Conservation (phyloP, 2,113 vertebrate species). For the Ochotona curzoniae region DNA sequence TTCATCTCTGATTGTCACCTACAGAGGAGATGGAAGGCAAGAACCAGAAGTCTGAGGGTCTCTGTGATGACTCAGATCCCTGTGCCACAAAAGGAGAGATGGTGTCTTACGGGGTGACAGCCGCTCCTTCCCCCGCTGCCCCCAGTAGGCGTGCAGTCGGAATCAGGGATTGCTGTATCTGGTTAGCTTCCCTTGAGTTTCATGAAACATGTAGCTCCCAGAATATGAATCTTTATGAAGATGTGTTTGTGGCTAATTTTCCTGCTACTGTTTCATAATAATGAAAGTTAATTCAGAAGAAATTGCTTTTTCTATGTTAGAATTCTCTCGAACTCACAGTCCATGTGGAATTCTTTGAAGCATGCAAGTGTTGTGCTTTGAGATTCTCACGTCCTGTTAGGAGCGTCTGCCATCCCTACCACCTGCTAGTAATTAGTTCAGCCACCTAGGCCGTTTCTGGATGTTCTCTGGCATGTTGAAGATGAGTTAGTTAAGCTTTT, state of each 20-base stretch:
- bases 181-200: constrained; percentile 61
- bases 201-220: not conserved
- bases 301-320: constrained; percentile 68
- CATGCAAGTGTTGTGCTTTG: constrained; percentile 69
- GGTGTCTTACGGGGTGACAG: not conserved
- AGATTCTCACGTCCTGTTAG: constrained; percentile 70
- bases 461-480: not conserved
- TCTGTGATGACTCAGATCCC: constrained; percentile 68
- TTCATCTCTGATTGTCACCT: constrained; percentile 71
- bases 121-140: not conserved
- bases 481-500: not conserved
- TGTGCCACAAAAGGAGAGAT: not conserved
- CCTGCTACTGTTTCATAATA: constrained; percentile 61
- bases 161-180: constrained; percentile 46
- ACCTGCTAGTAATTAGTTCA: constrained; percentile 43
- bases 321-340: constrained; percentile 63
- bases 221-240: constrained; percentile 35
- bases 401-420: not conserved
- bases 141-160: not conserved
- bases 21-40: constrained; percentile 79
- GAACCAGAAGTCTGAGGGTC: constrained; percentile 68
- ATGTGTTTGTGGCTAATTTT: constrained; percentile 17
- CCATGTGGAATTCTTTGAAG: constrained; percentile 77
- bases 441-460: not conserved
- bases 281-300: constrained; percentile 56